Evolutionary conservation across 2,113 vertebrate genomes (phyloP).

Genomic region (Tyto alba): DNA sequence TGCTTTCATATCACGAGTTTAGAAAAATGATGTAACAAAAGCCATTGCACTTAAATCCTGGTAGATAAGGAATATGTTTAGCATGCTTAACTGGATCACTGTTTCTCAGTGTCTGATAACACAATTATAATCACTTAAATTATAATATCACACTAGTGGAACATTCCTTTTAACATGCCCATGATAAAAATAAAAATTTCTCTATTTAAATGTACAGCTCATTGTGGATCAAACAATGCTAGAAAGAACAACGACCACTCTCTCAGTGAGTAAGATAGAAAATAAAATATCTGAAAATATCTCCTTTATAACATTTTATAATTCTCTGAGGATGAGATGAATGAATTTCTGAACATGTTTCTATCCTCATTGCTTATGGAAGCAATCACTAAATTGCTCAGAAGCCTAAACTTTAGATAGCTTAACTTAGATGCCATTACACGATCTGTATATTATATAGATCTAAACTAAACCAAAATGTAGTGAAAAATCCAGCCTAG

Average conservation of each 20-base stretch:
- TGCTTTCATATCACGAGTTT: background rate
- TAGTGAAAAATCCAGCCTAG: background rate
- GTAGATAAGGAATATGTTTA: background rate
- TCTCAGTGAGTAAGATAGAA: background rate
- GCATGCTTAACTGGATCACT: background rate
- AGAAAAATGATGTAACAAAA: background rate
- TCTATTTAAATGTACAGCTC: background rate
- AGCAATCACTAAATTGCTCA: background rate
- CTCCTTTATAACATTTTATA: background rate
- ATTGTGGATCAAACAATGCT: background rate
- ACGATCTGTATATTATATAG: background rate
- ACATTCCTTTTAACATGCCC: rapidly evolving
- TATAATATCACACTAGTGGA: background rate
- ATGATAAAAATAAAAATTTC: background rate
- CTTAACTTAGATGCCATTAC: background rate
- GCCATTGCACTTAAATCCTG: background rate
- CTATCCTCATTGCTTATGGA: background rate
- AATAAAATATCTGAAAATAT: background rate
- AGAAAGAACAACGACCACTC: background rate
- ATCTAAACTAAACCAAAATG: background rate
- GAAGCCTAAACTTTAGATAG: background rate
- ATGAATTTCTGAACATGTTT: background rate
- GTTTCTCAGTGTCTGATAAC: background rate
- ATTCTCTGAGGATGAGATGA: background rate
- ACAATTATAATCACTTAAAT: background rate